These are phyloP conservation scores for Cheilosia soror DNA, from an alignment of 2,888 invertebrate genomes.

Conservation along the genomic window DNA sequence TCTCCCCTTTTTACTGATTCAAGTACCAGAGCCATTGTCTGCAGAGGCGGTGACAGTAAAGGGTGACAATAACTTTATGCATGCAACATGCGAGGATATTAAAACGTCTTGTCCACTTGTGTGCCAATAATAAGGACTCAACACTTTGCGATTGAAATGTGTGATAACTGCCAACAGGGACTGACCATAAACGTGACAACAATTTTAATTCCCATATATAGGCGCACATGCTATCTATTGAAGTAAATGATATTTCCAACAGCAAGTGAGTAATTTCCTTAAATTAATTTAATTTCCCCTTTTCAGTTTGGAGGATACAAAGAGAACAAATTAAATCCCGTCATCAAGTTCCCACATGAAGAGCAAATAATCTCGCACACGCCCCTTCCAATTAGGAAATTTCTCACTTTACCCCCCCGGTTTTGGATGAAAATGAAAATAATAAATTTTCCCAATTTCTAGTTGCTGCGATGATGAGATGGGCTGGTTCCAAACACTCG, in stretches of 20 bases:
- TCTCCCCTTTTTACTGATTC: constrained; percentile 5
- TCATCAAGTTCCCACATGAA: constrained; percentile 60
- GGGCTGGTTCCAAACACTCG: constrained; percentile 58
- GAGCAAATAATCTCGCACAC: constrained; percentile 72
- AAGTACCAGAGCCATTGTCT: not conserved
- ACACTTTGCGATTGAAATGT: constrained; percentile 51
- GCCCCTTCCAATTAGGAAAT: constrained; percentile 73
- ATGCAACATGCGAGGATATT: constrained; percentile 53
- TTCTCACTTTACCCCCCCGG: constrained; percentile 53
- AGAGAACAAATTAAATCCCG: constrained; percentile 70
- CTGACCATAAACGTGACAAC: constrained; percentile 61
- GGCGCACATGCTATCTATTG: constrained; percentile 29
- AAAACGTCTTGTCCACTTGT: constrained; percentile 58
- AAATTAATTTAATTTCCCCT: constrained; percentile 69
- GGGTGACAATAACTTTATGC: constrained; percentile 13
- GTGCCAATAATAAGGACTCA: constrained; percentile 41
- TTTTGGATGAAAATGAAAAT: constrained; percentile 53
- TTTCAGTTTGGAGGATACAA: constrained; percentile 45
- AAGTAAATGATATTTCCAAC: constrained; percentile 21
- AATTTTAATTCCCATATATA: constrained; percentile 48
- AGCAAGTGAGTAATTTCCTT: constrained; percentile 48
- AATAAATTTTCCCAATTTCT: constrained; percentile 74
- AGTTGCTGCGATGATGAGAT: constrained; percentile 66
- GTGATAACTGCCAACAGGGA: constrained; percentile 47
- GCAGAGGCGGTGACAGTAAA: not conserved